Base-by-base conservation (phyloP, 2,113 vertebrate genomes). In the Puma concolor region DNA sequence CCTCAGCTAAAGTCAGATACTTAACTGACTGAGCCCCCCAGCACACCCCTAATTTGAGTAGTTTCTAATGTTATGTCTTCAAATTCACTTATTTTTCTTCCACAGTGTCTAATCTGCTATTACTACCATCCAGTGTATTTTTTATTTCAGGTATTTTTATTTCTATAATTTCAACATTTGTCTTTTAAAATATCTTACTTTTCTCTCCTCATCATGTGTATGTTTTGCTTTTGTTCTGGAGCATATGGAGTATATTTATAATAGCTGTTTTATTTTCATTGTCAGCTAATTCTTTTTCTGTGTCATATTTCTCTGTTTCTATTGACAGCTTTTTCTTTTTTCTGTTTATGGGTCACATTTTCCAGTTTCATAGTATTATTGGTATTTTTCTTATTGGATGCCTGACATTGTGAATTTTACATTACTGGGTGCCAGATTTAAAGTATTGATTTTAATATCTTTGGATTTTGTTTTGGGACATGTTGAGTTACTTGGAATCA, bases 391-490 rank as follows among this genome's bases (percentile, higher is more conserved):
- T 60, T 33, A 57, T 84, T 50, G n/a, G 25, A 74, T 84, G 25
- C 36, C 41, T 72, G 41, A 79, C 27, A 83, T 88, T 79, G 36
- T 94, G 48, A 84, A 82, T 85, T 96, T 88, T 80, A 84, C 72
- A 64, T 80, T 60, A 67, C n/a, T 80, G 25, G 23, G 16, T 60
- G 16, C 52, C 81, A 86, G 17, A 80, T 69, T 86, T 76, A 52
- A 85, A 76, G 14, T 63, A 52, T 66, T 80, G 41, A 17, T 92
- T 85, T 66, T 76, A 81, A 66, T 89, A 66, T 64, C 71, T 72
- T 94, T 82, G 57, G n/a, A 13, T 38, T 95, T 88, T 95, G 83
- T 71, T 69, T 69, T 64, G n/a, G 54, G 64, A 38, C 38, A 41
- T 80, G 54, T 21, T 63, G 64, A 92, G 72, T 92, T 64, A 84